Evolutionary conservation across 2,888 invertebrate species (phyloP).

Genomic region (Polymixis flavicincta): DNA sequence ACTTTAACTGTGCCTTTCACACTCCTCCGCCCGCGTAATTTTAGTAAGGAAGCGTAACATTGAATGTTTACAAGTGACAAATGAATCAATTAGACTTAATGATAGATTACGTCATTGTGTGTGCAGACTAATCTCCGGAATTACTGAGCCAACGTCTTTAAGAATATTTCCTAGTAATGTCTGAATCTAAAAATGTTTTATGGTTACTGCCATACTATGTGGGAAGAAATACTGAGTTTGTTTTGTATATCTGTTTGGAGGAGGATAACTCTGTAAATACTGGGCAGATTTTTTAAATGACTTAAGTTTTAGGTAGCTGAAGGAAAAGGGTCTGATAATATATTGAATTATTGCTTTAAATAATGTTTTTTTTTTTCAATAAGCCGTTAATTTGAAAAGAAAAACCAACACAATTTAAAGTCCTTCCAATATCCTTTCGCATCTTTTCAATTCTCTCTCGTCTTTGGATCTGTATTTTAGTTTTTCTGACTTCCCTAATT

Average conservation of each 20-base stretch:
- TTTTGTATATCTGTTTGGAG: background rate
- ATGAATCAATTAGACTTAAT: slow-evolving; percentile 57
- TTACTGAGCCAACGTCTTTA: slow-evolving; percentile 36
- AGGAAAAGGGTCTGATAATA: background rate
- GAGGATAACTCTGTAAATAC: background rate
- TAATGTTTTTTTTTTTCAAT: background rate
- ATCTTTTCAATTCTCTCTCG: no score
- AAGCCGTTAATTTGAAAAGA: background rate
- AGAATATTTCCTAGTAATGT: slow-evolving; percentile 41
- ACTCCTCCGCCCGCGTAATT: no score
- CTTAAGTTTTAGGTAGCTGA: background rate
- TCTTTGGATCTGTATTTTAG: no score
- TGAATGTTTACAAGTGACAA: slow-evolving; percentile 44
- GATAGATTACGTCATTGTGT: slow-evolving; percentile 56
- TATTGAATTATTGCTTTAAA: background rate
- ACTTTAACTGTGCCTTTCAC: no score
- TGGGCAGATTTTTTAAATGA: background rate
- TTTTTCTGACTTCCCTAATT: no score
- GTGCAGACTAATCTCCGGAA: slow-evolving; percentile 38
- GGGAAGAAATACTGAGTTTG: background rate
- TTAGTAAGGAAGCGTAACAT: slow-evolving; percentile 29
- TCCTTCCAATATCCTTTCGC: no score
- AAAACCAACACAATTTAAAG: no score
- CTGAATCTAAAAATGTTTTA: slow-evolving; percentile 49
- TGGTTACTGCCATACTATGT: slow-evolving; percentile 1